These are phyloP conservation scores for Ylistrum balloti DNA, from an alignment of 1,140 invertebrate genomes.

Conservation along the genomic window DNA sequence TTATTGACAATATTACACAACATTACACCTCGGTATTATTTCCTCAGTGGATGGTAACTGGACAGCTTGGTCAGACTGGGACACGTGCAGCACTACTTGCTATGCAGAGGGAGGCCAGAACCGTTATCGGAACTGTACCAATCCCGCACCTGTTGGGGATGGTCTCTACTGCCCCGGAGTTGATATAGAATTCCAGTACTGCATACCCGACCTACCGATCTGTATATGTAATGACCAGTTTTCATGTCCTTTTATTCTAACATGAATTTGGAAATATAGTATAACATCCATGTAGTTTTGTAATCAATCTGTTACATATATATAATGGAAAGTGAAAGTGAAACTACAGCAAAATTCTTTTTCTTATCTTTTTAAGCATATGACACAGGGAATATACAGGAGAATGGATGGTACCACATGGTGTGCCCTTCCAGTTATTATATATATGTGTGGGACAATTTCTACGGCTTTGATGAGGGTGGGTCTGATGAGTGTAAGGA, in stretches of 20 bases:
- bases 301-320: no score
- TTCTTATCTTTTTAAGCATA: no score
- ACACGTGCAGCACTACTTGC: background rate
- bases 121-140: slow-evolving; percentile 41
- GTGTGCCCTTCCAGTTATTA: background rate
- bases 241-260: no score
- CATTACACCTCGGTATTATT: no score
- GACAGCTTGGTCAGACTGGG: background rate
- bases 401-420: slow-evolving; percentile 15
- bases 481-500: background rate
- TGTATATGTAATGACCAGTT: background rate
- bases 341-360: no score
- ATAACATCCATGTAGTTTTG: no score
- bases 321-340: no score
- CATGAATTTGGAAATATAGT: no score
- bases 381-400: background rate
- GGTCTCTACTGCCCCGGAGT: slow-evolving; percentile 42
- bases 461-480: background rate
- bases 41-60: slow-evolving; percentile 43
- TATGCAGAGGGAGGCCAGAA: background rate
- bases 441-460: background rate
- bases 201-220: background rate
- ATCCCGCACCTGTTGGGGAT: slow-evolving; percentile 40
- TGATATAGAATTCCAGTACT: background rate
- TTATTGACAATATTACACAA: no score